Percentiles rank a stretch among this genome's conserved stretches.
Conservation (phyloP, 2,888 invertebrate genomes). For the Cacoxenus indagator region DNA sequence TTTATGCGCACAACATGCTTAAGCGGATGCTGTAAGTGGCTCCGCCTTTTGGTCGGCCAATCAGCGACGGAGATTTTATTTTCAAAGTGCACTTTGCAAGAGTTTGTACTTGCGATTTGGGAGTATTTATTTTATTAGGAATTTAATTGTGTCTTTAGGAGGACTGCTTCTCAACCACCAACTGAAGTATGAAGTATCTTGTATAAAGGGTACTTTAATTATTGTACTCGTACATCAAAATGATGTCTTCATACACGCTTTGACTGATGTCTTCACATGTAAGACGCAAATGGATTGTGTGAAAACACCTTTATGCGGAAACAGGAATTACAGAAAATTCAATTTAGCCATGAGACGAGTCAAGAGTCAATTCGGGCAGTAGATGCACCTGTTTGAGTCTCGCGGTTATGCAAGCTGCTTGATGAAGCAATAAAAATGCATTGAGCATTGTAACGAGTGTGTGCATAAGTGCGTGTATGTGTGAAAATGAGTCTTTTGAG, state of each 20-base stretch:
- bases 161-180: no score
- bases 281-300: no score
- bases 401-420: constrained; percentile 40
- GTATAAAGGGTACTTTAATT: no score
- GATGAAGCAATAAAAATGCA: constrained; percentile 60
- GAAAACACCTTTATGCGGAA: constrained; percentile 39
- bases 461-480: no score
- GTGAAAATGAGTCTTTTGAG: neutral
- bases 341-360: constrained; percentile 35
- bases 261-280: no score
- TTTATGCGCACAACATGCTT: constrained; percentile 60
- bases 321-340: constrained; percentile 56
- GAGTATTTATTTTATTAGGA: no score
- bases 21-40: constrained; percentile 36
- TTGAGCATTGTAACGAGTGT: neutral
- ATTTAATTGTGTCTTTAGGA: no score
- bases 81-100: neutral
- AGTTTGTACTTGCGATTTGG: neutral
- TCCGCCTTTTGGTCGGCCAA: constrained; percentile 57
- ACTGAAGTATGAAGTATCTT: no score
- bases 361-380: constrained; percentile 7
- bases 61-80: constrained; percentile 40
- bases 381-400: constrained; percentile 3
- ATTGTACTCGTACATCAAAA: no score
- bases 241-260: neutral